A percentile compares a stretch with the other conserved stretches of the same genome.
phyloP scores from a whole-genome alignment of 1,140 invertebrate species.

The Hycleus phaleratus region DNA sequence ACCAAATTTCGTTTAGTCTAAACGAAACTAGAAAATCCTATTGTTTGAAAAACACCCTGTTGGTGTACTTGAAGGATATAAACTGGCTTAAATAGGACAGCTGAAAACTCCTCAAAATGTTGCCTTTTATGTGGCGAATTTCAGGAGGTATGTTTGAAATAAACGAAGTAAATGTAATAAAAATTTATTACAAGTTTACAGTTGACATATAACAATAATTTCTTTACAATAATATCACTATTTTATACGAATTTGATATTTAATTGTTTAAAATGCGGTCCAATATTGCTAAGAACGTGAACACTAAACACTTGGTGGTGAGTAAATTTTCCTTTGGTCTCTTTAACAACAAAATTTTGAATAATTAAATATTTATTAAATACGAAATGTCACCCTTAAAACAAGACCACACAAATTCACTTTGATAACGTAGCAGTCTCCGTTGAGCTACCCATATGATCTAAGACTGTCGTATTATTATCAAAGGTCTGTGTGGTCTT shows the following conservation, averaged over 20 bases:
- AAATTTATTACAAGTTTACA: background rate
- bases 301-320: constrained; percentile 7
- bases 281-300: constrained; percentile 11
- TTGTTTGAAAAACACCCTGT: too few relatives aligned
- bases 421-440: constrained; percentile 35
- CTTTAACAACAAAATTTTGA: background rate
- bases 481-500: constrained; percentile 40
- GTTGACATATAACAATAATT: constrained; percentile 2
- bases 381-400: too few relatives aligned
- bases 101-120: too few relatives aligned
- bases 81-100: too few relatives aligned
- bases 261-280: constrained; percentile 2
- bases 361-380: background rate
- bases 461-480: constrained; percentile 7
- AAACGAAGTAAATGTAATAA: too few relatives aligned
- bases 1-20: too few relatives aligned
- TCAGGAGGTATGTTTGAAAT: too few relatives aligned
- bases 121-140: too few relatives aligned
- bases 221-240: constrained; percentile 12
- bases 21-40: too few relatives aligned
- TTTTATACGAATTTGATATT: constrained; percentile 2
- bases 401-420: constrained; percentile 18
- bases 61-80: too few relatives aligned
- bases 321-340: background rate
- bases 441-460: constrained; percentile 35